phyloP scores from a whole-genome alignment of 2,888 invertebrate species.

The Epistrophe grossulariae region DNA sequence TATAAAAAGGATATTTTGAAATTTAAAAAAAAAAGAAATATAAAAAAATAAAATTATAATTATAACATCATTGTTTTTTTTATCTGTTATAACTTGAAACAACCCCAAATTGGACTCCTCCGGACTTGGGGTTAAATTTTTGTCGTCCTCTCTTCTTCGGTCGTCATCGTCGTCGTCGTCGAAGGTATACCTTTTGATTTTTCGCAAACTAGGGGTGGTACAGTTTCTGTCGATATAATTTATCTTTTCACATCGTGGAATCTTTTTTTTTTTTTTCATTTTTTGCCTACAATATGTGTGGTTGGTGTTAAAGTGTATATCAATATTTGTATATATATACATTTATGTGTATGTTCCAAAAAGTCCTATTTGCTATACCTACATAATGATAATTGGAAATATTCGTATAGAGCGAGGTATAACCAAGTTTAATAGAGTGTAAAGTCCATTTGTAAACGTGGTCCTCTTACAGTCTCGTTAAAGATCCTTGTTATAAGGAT shows the following conservation, averaged over 20 bases:
- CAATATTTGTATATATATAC: conserved; percentile 22
- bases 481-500: conserved; percentile 7
- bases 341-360: too few relatives aligned
- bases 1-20: conserved; percentile 29
- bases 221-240: conserved; percentile 52
- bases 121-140: conserved; percentile 36
- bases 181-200: conserved; percentile 42
- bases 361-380: conserved; percentile 40
- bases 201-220: conserved; percentile 42
- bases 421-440: conserved; percentile 43
- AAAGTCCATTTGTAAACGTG: conserved; percentile 59
- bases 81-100: background rate
- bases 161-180: conserved; percentile 14
- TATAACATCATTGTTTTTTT: background rate
- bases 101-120: conserved; percentile 30
- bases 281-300: conserved; percentile 33
- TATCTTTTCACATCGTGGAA: conserved; percentile 55
- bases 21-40: background rate
- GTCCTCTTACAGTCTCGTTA: conserved; percentile 22
- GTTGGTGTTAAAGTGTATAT: conserved; percentile 40
- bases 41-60: background rate
- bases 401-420: conserved; percentile 30
- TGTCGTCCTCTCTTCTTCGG: conserved; percentile 4
- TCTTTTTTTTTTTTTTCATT: conserved; percentile 6
- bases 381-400: conserved; percentile 43